Base-by-base conservation (phyloP, 2,113 vertebrate genomes). In the Camelus dromedarius region DNA sequence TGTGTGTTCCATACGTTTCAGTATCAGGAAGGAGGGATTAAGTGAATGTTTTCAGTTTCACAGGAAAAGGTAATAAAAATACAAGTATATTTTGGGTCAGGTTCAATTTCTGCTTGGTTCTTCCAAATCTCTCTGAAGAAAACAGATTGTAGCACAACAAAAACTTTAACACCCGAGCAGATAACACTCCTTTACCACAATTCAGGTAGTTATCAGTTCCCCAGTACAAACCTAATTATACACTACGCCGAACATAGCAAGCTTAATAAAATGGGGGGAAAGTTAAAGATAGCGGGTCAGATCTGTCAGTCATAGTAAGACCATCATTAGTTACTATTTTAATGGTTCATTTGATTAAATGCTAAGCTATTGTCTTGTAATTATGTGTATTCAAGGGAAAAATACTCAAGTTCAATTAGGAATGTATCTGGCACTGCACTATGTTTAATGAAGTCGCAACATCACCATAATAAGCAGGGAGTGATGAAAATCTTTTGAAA, bases 291-390 rank as follows among this genome's bases (percentile, higher is more conserved):
- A 93, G 73, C 82, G 1, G 30, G 73, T 96, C 96, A 95, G 88
- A 87, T 98, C 96, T 97, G 96, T 98, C 97, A 97, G 95, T 97
- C 97, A 97, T 84, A 96, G 62, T 50, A 95, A 98, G 96, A 97
- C 98, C 97, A 97, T 96, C 58, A 92, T 98, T 97, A 98, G 97
- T 98, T 98, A 98, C 67, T 97, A 96, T 98, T 98, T 97, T 98
- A 98, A 98, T 96, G 96, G 96, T 73, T 98, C 93, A 97, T 98
- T 97, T 98, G 97, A 98, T 98, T 98, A 98, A 98, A 97, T 97
- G 95, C 19, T 69, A 95, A 98, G 95, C 84, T 97, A 98, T 98
- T 98, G 97, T 97, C 97, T 98, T 98, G 91, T 97, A 98, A 98
- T 98, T 98, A 97, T 85, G 87, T 95, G 75, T 97, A 98, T 98